Conservation (phyloP, 35 echinoderm and acorn worm species). For the Lytechinus variegatus region DNA sequence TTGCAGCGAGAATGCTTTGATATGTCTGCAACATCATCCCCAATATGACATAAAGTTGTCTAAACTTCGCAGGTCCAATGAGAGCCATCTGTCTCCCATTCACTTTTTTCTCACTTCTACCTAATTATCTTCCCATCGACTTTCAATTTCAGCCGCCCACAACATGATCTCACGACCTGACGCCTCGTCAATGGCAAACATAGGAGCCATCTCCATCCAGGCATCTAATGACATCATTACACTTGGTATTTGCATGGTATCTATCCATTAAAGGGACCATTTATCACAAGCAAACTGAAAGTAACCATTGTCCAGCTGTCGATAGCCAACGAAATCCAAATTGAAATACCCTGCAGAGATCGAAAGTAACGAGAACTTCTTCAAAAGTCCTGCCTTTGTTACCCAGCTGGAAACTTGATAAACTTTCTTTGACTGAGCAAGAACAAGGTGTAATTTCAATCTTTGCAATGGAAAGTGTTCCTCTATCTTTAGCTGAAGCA, state of each 20-base stretch:
- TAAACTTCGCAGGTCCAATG: not conserved
- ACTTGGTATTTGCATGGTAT: not conserved
- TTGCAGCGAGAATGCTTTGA: not conserved
- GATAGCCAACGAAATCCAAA: no score
- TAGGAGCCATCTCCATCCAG: not conserved
- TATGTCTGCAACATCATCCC: not conserved
- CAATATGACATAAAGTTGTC: not conserved
- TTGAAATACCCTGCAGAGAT: no score
- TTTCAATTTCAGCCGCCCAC: not conserved
- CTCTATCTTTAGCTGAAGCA: no score
- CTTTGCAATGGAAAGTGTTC: no score
- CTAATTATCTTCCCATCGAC: slow-evolving; percentile 18
- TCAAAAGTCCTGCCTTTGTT: no score
- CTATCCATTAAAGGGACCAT: not conserved
- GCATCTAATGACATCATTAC: not conserved
- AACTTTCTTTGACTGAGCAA: no score
- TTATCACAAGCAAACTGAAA: not conserved
- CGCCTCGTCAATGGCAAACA: not conserved
- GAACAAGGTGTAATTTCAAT: no score
- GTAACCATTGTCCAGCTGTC: no score
- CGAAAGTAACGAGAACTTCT: no score
- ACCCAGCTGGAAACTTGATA: no score
- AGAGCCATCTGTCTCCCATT: not conserved
- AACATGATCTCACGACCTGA: slow-evolving; percentile 17
- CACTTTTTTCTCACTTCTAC: not conserved